Conservation (phyloP, 2,797 vertebrate species). For the Etheostoma perlongum region DNA sequence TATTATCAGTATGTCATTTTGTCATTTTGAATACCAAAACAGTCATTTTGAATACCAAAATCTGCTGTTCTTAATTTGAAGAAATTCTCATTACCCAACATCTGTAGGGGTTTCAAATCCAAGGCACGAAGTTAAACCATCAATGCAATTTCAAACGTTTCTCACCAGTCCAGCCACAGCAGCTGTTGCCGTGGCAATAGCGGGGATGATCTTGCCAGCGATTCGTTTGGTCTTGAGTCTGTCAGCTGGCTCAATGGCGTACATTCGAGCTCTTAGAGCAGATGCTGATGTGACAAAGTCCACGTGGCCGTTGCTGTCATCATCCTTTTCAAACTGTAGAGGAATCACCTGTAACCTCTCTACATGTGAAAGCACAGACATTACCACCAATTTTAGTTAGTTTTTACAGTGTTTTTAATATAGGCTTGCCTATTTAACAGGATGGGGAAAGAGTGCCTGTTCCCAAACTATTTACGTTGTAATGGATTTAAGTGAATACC, state of each 20-base stretch:
- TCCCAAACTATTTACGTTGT: neutral
- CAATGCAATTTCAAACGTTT: neutral
- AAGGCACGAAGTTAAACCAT: too few relatives aligned
- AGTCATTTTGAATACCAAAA: too few relatives aligned
- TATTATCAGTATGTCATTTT: too few relatives aligned
- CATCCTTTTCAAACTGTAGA: slow-evolving; percentile 95
- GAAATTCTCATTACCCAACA: too few relatives aligned
- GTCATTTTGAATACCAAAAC: too few relatives aligned
- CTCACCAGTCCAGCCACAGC: slow-evolving; percentile 96
- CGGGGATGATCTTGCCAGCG: slow-evolving; percentile 98
- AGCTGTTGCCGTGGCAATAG: slow-evolving; percentile 97
- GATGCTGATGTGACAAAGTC: slow-evolving; percentile 95
- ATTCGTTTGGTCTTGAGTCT: slow-evolving; percentile 97
- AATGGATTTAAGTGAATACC: neutral
- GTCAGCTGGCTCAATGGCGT: slow-evolving; percentile 94
- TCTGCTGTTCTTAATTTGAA: too few relatives aligned
- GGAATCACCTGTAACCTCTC: slow-evolving; percentile 90
- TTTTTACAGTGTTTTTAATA: neutral
- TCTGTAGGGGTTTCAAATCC: too few relatives aligned
- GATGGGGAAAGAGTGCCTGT: neutral
- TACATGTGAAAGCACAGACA: slow-evolving; percentile 57
- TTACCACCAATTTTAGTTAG: neutral
- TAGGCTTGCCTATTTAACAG: neutral
- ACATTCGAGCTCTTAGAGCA: slow-evolving; percentile 94
- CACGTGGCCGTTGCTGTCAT: slow-evolving; percentile 94